These are phyloP conservation scores for Cydia amplana DNA, from an alignment of 1,140 invertebrate genomes.

Conservation along the genomic window DNA sequence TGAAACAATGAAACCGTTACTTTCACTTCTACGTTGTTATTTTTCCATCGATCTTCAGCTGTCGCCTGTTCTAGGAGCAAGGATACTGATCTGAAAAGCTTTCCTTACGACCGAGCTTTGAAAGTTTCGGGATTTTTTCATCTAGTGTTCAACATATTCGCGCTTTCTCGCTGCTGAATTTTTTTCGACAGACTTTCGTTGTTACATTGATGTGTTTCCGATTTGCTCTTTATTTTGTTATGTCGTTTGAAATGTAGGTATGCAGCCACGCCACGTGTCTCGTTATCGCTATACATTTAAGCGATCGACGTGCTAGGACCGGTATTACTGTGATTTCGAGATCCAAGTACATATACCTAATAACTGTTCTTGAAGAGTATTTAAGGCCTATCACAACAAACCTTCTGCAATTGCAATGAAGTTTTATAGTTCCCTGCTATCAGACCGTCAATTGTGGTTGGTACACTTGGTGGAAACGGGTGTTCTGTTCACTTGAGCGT, in stretches of 20 bases:
- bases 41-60: neutral
- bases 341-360: no score
- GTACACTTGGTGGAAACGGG: no score
- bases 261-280: neutral
- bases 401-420: no score
- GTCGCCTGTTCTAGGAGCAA: neutral
- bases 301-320: neutral
- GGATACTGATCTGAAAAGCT: constrained; percentile 5
- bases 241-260: constrained; percentile 1
- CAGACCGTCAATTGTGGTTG: no score
- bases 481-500: no score
- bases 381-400: no score
- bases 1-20: no score
- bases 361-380: no score
- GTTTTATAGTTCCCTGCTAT: no score
- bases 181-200: constrained; percentile 12
- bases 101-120: neutral
- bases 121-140: constrained; percentile 15
- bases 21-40: neutral
- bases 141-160: constrained; percentile 15
- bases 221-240: constrained; percentile 29
- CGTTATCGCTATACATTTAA: neutral
- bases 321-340: no score
- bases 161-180: constrained; percentile 18
- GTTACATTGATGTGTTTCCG: constrained; percentile 28